Evolutionary conservation across 2,113 vertebrate genomes (phyloP).

Genomic region (Motacilla tschutschensis): DNA sequence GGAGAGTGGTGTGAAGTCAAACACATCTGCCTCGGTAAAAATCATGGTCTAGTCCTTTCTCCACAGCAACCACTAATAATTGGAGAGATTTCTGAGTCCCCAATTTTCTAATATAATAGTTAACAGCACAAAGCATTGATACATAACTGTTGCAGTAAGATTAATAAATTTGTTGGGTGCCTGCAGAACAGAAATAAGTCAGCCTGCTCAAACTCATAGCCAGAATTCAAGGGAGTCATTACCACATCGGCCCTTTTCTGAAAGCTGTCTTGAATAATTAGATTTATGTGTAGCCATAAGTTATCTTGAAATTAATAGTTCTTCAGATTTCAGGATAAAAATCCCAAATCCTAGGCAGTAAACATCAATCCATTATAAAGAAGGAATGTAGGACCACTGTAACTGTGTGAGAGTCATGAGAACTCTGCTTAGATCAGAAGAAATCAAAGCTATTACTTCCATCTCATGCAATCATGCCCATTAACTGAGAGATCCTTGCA

Average conservation of each 20-base stretch:
- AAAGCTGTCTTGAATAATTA: neutral
- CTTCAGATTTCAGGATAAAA: neutral
- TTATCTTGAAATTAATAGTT: neutral
- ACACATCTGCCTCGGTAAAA: neutral
- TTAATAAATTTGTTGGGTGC: neutral
- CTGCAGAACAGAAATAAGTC: neutral
- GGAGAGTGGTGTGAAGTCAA: neutral
- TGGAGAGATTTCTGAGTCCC: neutral
- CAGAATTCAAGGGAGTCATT: neutral
- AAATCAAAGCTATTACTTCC: neutral
- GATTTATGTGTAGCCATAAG: neutral
- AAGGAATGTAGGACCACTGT: neutral
- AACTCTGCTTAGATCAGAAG: neutral
- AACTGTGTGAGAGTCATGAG: neutral
- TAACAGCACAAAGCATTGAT: neutral
- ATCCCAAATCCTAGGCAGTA: neutral
- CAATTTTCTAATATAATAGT: neutral
- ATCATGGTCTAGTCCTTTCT: neutral
- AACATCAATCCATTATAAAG: neutral
- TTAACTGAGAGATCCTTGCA: neutral
- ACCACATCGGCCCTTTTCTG: neutral
- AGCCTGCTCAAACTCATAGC: neutral
- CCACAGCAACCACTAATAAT: neutral
- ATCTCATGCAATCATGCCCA: neutral
- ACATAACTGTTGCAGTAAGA: neutral